Conservation (phyloP, 2,797 vertebrate species). For the Argya squamiceps region DNA sequence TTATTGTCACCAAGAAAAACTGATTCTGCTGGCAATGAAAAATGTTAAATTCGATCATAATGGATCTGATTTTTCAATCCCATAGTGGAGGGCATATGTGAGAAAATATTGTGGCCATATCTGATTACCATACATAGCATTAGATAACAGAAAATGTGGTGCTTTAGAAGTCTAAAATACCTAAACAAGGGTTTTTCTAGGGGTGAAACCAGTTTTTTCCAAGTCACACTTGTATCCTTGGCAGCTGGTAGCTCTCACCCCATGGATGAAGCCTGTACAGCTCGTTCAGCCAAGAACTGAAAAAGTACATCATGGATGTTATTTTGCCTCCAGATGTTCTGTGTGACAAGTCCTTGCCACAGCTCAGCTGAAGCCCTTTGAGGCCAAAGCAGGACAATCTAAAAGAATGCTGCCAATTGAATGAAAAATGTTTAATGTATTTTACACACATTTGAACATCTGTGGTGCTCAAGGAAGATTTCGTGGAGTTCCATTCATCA, state of each 20-base stretch:
- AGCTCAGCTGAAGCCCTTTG: neutral
- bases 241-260: neutral
- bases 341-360: neutral
- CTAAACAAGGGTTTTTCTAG: neutral
- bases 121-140: neutral
- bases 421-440: neutral
- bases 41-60: neutral
- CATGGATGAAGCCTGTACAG: neutral
- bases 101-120: neutral
- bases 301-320: neutral
- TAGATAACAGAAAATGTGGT: neutral
- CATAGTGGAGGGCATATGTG: neutral
- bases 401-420: neutral
- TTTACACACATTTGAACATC: neutral
- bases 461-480: neutral
- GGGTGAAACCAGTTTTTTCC: neutral
- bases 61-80: neutral
- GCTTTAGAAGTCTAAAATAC: neutral
- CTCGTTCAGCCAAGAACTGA: neutral
- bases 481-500: neutral
- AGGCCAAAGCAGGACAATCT: neutral
- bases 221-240: neutral
- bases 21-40: neutral
- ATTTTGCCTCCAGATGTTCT: neutral
- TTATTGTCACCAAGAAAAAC: neutral